A percentile compares a stretch with the other conserved stretches of the same genome.
phyloP scores from a whole-genome alignment of 2,113 vertebrate species.

The Athene noctua region DNA sequence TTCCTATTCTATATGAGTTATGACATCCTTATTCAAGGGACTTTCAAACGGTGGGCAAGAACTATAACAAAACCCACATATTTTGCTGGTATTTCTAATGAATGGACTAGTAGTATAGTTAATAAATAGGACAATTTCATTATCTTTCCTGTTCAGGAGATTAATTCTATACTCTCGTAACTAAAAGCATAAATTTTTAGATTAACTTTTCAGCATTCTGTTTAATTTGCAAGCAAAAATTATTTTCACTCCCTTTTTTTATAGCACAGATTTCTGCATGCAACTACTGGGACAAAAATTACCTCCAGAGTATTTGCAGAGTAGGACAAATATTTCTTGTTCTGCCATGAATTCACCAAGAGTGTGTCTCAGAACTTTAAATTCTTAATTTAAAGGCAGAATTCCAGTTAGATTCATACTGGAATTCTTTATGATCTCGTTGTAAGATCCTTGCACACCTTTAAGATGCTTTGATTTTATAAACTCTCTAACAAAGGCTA shows the following conservation, averaged over 20 bases:
- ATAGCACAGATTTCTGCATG: slow-evolving; percentile 34
- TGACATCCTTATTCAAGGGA: slow-evolving; percentile 7
- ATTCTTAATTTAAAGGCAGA: slow-evolving; percentile 31
- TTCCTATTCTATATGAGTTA: neutral
- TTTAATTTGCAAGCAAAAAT: slow-evolving; percentile 42
- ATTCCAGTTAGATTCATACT: slow-evolving; percentile 26
- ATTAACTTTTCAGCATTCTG: slow-evolving; percentile 47
- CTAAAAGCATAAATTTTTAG: slow-evolving; percentile 24
- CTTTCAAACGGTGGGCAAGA: neutral
- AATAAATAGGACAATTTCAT: slow-evolving; percentile 33
- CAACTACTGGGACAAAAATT: slow-evolving; percentile 47
- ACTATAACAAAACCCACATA: neutral
- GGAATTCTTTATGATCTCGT: neutral
- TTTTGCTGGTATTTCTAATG: neutral
- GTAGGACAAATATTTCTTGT: slow-evolving; percentile 43
- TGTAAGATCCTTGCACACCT: neutral
- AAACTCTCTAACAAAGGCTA: neutral
- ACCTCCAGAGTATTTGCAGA: slow-evolving; percentile 25
- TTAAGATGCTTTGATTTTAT: neutral
- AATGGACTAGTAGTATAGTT: neutral
- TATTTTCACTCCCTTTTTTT: neutral
- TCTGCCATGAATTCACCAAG: slow-evolving; percentile 49
- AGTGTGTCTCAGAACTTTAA: slow-evolving; percentile 51
- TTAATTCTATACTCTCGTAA: slow-evolving; percentile 1
- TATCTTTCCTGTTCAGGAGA: slow-evolving; percentile 17